Evolutionary conservation across 2,888 invertebrate species (phyloP).

Genomic region (Abrostola triplasia): DNA sequence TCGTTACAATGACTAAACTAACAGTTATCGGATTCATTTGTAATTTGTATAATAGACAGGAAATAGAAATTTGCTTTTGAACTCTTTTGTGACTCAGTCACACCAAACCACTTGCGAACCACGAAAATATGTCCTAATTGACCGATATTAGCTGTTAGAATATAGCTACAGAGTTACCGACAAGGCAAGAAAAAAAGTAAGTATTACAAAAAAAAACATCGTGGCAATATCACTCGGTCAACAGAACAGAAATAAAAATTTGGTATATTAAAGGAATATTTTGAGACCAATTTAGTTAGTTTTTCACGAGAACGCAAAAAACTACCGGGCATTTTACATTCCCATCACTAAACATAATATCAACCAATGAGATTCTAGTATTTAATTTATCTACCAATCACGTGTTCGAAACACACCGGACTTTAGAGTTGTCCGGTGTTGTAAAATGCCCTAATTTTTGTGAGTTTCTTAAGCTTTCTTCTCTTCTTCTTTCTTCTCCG

Average conservation of each 20-base stretch:
- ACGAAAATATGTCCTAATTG: constrained; percentile 44
- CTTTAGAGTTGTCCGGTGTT: constrained; percentile 24
- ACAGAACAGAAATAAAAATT: constrained; percentile 55
- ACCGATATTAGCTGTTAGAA: constrained; percentile 36
- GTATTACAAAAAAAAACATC: constrained; percentile 14
- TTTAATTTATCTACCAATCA: constrained; percentile 38
- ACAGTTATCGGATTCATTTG: constrained; percentile 50
- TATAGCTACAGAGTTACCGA: constrained; percentile 11
- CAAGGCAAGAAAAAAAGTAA: constrained; percentile 27
- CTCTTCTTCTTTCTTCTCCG: constrained; percentile 74
- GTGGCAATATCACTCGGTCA: constrained; percentile 44
- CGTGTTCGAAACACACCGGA: constrained; percentile 5
- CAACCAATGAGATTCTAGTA: constrained; percentile 37
- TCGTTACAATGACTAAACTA: constrained; percentile 42
- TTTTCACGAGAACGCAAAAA: constrained; percentile 17
- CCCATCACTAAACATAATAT: constrained; percentile 40
- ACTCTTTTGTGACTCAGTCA: constrained; percentile 47
- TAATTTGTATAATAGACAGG: constrained; percentile 70
- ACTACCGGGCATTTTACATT: constrained; percentile 47
- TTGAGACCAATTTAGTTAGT: constrained; percentile 67
- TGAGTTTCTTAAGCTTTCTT: constrained; percentile 76
- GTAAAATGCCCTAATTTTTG: constrained; percentile 54
- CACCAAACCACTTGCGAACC: constrained; percentile 30
- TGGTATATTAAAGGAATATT: constrained; percentile 58
- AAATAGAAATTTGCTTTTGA: constrained; percentile 73